Evolutionary conservation across 2,888 invertebrate genomes (phyloP).

Genomic region (Agonum fuliginosum): DNA sequence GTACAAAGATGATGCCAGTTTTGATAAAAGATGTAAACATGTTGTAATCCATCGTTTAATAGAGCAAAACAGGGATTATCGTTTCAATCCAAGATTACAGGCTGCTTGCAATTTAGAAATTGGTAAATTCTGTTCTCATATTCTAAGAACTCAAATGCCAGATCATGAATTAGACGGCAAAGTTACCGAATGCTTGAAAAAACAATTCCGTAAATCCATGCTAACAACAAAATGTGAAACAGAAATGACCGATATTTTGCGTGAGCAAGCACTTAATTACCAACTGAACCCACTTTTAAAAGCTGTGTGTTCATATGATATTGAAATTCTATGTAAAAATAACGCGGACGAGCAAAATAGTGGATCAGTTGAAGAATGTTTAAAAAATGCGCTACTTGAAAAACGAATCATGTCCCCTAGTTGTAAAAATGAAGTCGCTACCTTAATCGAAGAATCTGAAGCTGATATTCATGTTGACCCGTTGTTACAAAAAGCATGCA

Average conservation of each 20-base stretch:
- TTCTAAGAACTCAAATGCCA: constrained; percentile 74
- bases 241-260: constrained; percentile 87
- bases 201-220: constrained; percentile 84
- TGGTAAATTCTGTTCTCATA: constrained; percentile 75
- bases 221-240: constrained; percentile 86
- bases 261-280: constrained; percentile 93
- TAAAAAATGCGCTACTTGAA: constrained; percentile 87
- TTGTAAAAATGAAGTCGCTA: constrained; percentile 90
- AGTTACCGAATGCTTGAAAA: constrained; percentile 88
- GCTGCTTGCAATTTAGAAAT: constrained; percentile 89
- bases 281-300: constrained; percentile 91
- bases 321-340: constrained; percentile 79
- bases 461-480: constrained; percentile 98
- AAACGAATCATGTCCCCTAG: constrained; percentile 83
- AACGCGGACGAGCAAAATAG: constrained; percentile 75
- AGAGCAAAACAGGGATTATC: constrained; percentile 92
- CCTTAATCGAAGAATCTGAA: constrained; percentile 90
- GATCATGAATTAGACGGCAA: constrained; percentile 89
- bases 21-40: constrained; percentile 88
- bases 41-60: constrained; percentile 92
- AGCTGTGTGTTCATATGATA: constrained; percentile 85
- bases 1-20: constrained; percentile 84
- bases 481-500: constrained; percentile 90
- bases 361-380: constrained; percentile 89
- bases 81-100: constrained; percentile 90